Evolutionary conservation across 2,888 invertebrate species (phyloP), one percentile per base, ranked within the genome.

Genomic region (Leuctra nigra): DNA sequence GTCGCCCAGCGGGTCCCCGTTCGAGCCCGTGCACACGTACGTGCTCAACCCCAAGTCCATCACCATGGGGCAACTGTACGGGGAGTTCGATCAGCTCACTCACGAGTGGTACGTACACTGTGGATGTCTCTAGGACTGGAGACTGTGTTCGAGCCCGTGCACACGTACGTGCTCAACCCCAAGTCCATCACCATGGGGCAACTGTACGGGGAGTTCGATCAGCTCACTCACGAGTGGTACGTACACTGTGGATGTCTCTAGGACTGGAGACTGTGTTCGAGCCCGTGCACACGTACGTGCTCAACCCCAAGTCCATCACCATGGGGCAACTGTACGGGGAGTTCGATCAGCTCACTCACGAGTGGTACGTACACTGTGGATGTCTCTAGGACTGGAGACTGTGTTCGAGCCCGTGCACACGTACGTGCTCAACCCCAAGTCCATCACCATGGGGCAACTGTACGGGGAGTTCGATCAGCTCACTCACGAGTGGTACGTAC

Each of bases 321-420:
- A 86, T 90, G 84, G 89, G 88, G 0, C 88, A 89, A 70, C 75
- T 90, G n/a, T 90, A 88, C 66, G 89, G 89, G 0, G 87, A 88
- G 71, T 89, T 87, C 68, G 87, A 90, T 69, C 68, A 84, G 53
- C 80, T 84, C 62, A 88, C 89, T 0, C 88, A 87, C 64, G 89
- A 91, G 74, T 86, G 86, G 85, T 86, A 67, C 69, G 75, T 64
- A 47, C 38, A 20, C 46, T n/a, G n/a, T n/a, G n/a, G n/a, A n/a
- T n/a, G n/a, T n/a, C n/a, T n/a, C n/a, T n/a, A n/a, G n/a, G n/a
- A n/a, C n/a, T n/a, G n/a, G 87, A 87, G 14, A 78, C 78, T 59
- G 79, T 82, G 0, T 88, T 87, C 69, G 76, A 81, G 13, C 72
- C 79, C 0, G 82, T 83, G 0, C 76, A 78, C 63, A 77, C 82